Percentiles rank a stretch among this genome's conserved stretches.
Conservation (phyloP, 2,888 invertebrate species). For the Mayetiola destructor region DNA sequence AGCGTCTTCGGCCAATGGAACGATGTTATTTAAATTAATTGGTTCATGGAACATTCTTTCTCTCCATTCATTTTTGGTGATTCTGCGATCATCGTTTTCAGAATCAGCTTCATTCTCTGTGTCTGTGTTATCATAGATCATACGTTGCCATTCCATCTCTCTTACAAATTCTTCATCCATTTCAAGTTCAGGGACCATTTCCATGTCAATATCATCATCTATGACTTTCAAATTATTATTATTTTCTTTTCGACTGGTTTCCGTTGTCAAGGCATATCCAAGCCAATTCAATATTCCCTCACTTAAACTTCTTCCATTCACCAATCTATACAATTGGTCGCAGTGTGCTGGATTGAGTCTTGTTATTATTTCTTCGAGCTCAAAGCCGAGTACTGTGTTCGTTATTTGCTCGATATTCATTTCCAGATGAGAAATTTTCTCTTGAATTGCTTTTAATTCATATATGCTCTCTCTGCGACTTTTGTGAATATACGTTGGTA, state of each 20-base stretch:
- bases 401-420: constrained; percentile 3
- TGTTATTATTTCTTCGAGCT: background rate
- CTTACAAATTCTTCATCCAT: constrained; percentile 13
- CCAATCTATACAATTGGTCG: background rate
- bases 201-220: background rate
- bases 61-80: background rate
- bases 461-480: background rate
- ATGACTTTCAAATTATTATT: background rate
- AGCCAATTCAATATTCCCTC: constrained; percentile 14
- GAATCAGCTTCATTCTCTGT: background rate
- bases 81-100: background rate
- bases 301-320: background rate
- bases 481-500: background rate
- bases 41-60: background rate
- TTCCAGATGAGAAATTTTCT: background rate
- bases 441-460: background rate
- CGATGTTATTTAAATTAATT: constrained; percentile 6
- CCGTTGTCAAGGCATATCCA: constrained; percentile 3
- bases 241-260: background rate
- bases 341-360: background rate
- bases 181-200: background rate
- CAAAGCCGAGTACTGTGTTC: background rate
- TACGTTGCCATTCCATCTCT: background rate
- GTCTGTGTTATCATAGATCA: background rate
- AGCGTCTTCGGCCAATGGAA: background rate